Evolutionary conservation across 1,140 invertebrate genomes (phyloP).

Genomic region (Melipona quadrifasciata): DNA sequence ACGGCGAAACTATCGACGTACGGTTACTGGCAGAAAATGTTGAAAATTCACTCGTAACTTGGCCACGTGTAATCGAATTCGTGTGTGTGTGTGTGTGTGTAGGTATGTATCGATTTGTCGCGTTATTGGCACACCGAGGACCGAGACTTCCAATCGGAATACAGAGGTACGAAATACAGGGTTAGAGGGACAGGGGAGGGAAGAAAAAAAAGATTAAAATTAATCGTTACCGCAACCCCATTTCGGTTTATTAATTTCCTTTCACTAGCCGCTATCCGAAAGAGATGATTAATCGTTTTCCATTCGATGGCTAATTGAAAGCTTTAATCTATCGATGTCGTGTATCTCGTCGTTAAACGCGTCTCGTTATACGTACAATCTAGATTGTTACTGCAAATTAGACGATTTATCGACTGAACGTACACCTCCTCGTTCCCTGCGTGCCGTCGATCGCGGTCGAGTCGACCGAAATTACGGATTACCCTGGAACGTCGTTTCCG

Average conservation of each 20-base stretch:
- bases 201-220: constrained; percentile 11
- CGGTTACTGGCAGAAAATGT: not conserved
- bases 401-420: not conserved
- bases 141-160: not conserved
- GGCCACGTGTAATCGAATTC: constrained; percentile 14
- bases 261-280: not conserved
- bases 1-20: not conserved
- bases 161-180: too few relatives aligned
- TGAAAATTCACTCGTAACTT: constrained; percentile 6
- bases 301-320: constrained; percentile 16
- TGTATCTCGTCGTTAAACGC: not conserved
- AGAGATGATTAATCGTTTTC: constrained; percentile 30
- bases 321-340: not conserved
- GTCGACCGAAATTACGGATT: not conserved
- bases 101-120: constrained; percentile 36
- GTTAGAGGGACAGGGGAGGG: not conserved
- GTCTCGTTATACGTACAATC: not conserved
- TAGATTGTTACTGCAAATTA: not conserved
- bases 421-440: not conserved
- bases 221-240: constrained; percentile 30
- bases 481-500: not conserved
- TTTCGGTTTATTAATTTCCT: constrained; percentile 44
- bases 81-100: not conserved
- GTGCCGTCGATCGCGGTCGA: not conserved
- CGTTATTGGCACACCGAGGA: constrained; percentile 17